phyloP scores from a whole-genome alignment of 30 jellyfish, hydroid and myxozoan genomes.

The Chironex yamaguchii region DNA sequence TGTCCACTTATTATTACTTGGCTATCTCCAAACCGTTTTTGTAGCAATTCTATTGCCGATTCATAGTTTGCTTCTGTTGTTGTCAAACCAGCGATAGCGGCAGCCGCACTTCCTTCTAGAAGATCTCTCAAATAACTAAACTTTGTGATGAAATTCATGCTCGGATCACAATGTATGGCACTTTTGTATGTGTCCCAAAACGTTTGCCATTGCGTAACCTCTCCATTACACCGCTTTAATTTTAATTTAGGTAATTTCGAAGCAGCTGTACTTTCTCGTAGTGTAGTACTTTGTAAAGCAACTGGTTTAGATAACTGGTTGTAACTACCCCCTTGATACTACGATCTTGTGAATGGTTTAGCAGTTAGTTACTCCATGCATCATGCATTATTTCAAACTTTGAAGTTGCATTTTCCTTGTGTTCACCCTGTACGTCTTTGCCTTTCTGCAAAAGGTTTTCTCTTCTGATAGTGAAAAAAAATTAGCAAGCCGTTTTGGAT shows the following conservation, averaged over 20 bases:
- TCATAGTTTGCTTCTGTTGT: conserved; percentile 43
- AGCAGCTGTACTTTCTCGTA: not conserved
- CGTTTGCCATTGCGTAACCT: conserved; percentile 37
- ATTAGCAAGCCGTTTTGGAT: too few species aligned
- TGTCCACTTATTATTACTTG: conserved; percentile 31
- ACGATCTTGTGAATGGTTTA: too few species aligned
- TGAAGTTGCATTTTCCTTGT: too few species aligned
- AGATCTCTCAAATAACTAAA: conserved; percentile 33
- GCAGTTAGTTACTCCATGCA: too few species aligned
- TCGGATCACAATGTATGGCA: conserved; percentile 5
- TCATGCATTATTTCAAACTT: too few species aligned
- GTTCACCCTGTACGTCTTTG: too few species aligned
- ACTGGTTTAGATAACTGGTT: too few species aligned
- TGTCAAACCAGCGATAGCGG: conserved; percentile 29
- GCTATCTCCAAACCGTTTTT: conserved; percentile 1
- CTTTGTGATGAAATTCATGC: conserved; percentile 20
- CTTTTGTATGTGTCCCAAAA: conserved; percentile 45
- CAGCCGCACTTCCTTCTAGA: conserved; percentile 32
- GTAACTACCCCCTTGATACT: too few species aligned
- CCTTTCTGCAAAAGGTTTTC: too few species aligned
- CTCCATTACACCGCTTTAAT: not conserved
- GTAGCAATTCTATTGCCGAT: conserved; percentile 14
- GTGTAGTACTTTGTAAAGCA: not conserved
- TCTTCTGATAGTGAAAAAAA: too few species aligned
- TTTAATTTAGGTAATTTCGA: conserved; percentile 20